Conservation (phyloP, 1,140 invertebrate species). For the Hydropsyche tenuis region DNA sequence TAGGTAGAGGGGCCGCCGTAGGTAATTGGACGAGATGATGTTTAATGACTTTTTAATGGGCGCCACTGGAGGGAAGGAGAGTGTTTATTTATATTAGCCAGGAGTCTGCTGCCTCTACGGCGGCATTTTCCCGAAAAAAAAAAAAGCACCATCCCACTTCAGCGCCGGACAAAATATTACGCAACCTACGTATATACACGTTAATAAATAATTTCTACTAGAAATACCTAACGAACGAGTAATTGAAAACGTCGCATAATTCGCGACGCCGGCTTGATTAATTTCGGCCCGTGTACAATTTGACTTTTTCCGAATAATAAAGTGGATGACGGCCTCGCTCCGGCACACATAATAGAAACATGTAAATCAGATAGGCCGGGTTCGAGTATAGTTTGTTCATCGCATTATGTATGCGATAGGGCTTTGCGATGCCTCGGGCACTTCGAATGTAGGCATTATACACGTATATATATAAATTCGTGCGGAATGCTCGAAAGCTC, state of each 20-base stretch:
- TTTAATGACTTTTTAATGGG: slow-evolving; percentile 69
- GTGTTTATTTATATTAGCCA: slow-evolving; percentile 49
- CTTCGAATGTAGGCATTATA: slow-evolving; percentile 10
- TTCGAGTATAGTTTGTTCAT: slow-evolving; percentile 36
- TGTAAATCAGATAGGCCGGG: slow-evolving; percentile 38
- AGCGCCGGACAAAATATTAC: background rate
- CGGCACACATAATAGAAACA: slow-evolving; percentile 33
- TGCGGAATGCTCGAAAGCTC: slow-evolving; percentile 14
- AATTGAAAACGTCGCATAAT: too few species aligned
- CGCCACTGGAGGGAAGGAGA: slow-evolving; percentile 54
- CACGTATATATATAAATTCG: slow-evolving; percentile 20
- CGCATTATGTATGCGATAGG: slow-evolving; percentile 41
- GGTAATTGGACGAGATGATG: slow-evolving; percentile 66
- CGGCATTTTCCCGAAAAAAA: background rate
- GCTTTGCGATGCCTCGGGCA: slow-evolving; percentile 31
- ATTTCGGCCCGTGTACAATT: too few species aligned
- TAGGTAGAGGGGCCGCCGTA: slow-evolving; percentile 48
- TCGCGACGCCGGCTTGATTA: too few species aligned
- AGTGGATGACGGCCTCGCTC: background rate
- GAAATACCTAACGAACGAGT: too few species aligned
- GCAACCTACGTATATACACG: background rate
- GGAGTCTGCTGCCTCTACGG: slow-evolving; percentile 28
- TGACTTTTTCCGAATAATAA: too few species aligned
- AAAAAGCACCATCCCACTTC: slow-evolving; percentile 2
- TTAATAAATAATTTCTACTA: slow-evolving; percentile 7